Percentiles rank a stretch among this genome's conserved stretches.
Evolutionary conservation across 2,113 vertebrate genomes (phyloP).

Genomic region (Perognathus longimembris): DNA sequence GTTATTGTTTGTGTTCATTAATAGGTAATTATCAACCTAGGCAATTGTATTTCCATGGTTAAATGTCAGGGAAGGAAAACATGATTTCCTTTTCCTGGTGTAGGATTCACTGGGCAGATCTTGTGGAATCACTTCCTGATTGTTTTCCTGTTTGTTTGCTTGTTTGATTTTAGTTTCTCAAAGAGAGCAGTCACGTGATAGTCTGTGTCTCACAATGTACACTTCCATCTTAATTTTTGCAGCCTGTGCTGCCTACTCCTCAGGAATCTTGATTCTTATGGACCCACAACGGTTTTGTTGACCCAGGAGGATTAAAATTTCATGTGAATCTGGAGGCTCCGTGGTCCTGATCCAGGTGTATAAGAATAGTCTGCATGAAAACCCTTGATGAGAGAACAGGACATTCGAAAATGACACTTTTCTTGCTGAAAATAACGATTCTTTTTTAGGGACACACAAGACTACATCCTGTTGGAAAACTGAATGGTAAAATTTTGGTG

Average conservation of each 20-base stretch:
- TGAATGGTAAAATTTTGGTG: too few relatives aligned
- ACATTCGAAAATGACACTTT: neutral
- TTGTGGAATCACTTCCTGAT: neutral
- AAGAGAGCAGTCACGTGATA: neutral
- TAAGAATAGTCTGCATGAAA: neutral
- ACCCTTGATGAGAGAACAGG: neutral
- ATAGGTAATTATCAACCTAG: constrained; percentile 29
- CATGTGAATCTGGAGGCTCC: neutral
- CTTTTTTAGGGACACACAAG: too few relatives aligned
- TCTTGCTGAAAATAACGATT: too few relatives aligned
- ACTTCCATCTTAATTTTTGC: neutral
- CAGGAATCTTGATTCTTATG: neutral
- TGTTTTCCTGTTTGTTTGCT: neutral
- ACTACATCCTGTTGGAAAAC: too few relatives aligned
- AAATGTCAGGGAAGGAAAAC: neutral
- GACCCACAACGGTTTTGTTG: neutral
- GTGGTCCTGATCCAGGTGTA: too few relatives aligned
- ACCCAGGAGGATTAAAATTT: neutral
- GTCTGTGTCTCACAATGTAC: neutral
- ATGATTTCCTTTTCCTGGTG: neutral
- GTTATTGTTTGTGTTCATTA: constrained; percentile 36
- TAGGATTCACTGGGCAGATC: neutral
- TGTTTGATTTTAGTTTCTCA: neutral
- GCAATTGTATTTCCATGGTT: neutral
- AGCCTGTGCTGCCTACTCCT: too few relatives aligned